Conservation (phyloP, 2,113 vertebrate genomes). For the Labrus mixtus region DNA sequence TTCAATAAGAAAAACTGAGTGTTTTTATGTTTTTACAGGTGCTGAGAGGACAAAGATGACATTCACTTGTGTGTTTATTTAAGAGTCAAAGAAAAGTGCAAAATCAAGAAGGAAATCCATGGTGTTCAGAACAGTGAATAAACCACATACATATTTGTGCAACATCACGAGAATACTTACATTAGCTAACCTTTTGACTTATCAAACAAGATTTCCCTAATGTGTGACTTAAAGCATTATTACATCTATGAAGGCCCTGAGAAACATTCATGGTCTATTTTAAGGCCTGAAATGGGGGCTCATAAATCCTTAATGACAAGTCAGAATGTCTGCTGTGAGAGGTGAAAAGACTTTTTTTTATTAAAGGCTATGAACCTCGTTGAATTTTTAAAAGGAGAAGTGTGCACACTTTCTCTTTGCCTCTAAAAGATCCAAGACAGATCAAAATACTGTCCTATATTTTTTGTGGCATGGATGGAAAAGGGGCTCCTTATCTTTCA, state of each 20-base stretch:
- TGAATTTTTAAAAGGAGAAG: background rate
- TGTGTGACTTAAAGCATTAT: background rate
- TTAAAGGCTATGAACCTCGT: background rate
- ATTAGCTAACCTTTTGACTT: constrained; percentile 4
- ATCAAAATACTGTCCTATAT: no score
- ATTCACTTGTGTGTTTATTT: constrained; percentile 6
- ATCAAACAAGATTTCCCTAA: background rate
- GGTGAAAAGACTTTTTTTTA: background rate
- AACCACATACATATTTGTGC: background rate
- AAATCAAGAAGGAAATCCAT: constrained; percentile 45
- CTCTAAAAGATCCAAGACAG: no score
- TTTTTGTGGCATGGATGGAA: no score
- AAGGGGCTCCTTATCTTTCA: no score
- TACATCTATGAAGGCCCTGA: background rate
- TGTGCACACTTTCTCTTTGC: no score
- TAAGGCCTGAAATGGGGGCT: background rate
- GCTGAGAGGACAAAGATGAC: background rate
- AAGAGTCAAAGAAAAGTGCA: background rate
- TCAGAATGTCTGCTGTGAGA: constrained; percentile 1
- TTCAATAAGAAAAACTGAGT: background rate
- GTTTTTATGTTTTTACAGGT: background rate
- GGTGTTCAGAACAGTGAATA: constrained; percentile 14
- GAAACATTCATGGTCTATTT: background rate
- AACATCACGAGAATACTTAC: no score
- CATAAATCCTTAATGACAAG: no score